Evolutionary conservation across 1,140 invertebrate species (phyloP).

Genomic region (Thalassaphorura encarpata): DNA sequence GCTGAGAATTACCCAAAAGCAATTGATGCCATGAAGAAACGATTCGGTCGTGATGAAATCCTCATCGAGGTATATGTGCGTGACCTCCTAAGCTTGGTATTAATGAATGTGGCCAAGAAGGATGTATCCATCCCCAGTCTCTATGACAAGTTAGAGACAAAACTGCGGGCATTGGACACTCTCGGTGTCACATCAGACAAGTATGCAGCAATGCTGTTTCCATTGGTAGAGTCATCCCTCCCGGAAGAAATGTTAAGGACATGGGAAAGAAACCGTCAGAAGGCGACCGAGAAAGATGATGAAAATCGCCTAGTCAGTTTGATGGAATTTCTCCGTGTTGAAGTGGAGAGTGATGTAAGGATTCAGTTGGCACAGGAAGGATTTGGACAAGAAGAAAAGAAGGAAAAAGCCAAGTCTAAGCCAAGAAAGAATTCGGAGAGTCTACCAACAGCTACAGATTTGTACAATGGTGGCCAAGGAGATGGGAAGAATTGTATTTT

Average conservation of each 20-base stretch:
- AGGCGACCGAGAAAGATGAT: neutral
- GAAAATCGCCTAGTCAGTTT: neutral
- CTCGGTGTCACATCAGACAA: conserved; percentile 36
- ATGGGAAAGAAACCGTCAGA: conserved; percentile 32
- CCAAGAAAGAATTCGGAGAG: neutral
- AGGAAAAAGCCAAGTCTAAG: neutral
- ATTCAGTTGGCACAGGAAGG: conserved; percentile 26
- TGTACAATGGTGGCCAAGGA: neutral
- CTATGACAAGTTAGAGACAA: conserved; percentile 29
- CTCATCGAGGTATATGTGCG: conserved; percentile 4
- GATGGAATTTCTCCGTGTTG: conserved; percentile 30
- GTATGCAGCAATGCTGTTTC: conserved; percentile 36
- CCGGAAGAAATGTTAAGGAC: conserved; percentile 33
- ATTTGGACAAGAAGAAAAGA: neutral
- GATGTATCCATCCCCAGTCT: conserved; percentile 9
- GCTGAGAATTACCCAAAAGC: conserved; percentile 17
- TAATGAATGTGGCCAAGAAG: neutral
- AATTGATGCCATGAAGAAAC: neutral
- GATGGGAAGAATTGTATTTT: conserved; percentile 1
- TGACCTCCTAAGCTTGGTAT: neutral
- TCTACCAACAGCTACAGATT: neutral
- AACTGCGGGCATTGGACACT: conserved; percentile 36
- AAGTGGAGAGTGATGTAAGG: conserved; percentile 32
- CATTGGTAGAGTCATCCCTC: conserved; percentile 35
- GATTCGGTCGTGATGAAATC: neutral